Evolutionary conservation across 1,140 invertebrate species (phyloP), one percentile per base, ranked within the genome.

Genomic region (Leptonema lineaticorne): DNA sequence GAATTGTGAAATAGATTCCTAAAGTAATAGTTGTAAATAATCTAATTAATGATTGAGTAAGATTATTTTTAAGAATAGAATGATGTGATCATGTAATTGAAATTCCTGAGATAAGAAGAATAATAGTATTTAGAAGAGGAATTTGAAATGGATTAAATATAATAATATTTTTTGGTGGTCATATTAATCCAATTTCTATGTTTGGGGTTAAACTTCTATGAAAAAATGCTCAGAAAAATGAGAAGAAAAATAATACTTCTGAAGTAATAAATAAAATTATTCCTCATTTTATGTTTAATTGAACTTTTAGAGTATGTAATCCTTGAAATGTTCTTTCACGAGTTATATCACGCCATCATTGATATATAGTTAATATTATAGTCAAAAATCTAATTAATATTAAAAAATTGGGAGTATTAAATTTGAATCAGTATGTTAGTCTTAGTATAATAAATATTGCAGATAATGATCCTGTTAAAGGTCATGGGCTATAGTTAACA

Each of bases 141-240:
- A 88, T 83, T 78, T 85, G 74, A 77, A 84, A 84, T 27, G 87
- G 84, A 75, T 88, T 88, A 79, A 90, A 87, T 20, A 80, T 67
- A n/a, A 69, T 68, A 78, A 89, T 85, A 64, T 79, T 81, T 68
- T 75, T 66, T 20, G 86, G 86, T 3, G 85, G 84, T 81, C 86
- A 89, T n/a, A 74, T 74, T 67, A 73, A 69, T 33, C 86, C 85
- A 78, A 89, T 77, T 82, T 89, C 86, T 74, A 86, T 78, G 59
- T 76, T 77, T n/a, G 86, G 87, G 0, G 82, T 76, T 76, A 89
- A 68, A 2, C 82, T 84, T 78, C 82, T 83, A 75, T 89, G 86
- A 76, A 89, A 89, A 76, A 87, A 90, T 6, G 81, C 75, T 84
- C 85, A 87, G 78, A 88, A 87, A 79, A 88, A 87, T 53, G 79